A percentile compares a stretch with the other conserved stretches of the same genome.
phyloP scores from a whole-genome alignment of 2,888 invertebrate species.

The Ennomos fuscantarius region DNA sequence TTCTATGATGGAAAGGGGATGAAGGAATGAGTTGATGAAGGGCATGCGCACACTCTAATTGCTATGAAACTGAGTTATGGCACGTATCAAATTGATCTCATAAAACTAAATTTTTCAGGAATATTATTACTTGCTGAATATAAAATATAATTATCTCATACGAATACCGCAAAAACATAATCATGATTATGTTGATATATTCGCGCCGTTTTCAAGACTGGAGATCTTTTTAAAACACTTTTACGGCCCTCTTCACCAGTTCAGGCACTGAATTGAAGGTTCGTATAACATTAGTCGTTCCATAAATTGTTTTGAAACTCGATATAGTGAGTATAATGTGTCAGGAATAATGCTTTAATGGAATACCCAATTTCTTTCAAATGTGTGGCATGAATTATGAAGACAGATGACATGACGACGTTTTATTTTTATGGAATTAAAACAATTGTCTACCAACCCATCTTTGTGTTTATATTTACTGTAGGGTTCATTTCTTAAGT shows the following conservation, averaged over 20 bases:
- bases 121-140: no score
- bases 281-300: slow-evolving; percentile 23
- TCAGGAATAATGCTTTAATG: slow-evolving; percentile 37
- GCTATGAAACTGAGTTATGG: no score
- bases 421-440: slow-evolving; percentile 11
- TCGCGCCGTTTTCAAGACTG: no score
- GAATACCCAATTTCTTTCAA: slow-evolving; percentile 35
- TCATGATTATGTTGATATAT: no score
- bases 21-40: no score
- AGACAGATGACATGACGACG: slow-evolving; percentile 32
- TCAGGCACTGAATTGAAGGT: slow-evolving; percentile 5
- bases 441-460: background rate
- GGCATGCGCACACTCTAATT: no score
- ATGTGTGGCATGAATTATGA: slow-evolving; percentile 31
- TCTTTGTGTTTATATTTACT: background rate
- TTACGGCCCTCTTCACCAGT: background rate
- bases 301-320: slow-evolving; percentile 40
- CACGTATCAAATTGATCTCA: no score
- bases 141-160: no score
- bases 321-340: slow-evolving; percentile 32
- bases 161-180: no score
- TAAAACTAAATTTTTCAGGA: no score
- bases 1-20: no score
- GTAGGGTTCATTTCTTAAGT: no score
- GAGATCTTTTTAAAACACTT: background rate